Evolutionary conservation across 2,888 invertebrate genomes (phyloP).

Genomic region (Heliconius erato): DNA sequence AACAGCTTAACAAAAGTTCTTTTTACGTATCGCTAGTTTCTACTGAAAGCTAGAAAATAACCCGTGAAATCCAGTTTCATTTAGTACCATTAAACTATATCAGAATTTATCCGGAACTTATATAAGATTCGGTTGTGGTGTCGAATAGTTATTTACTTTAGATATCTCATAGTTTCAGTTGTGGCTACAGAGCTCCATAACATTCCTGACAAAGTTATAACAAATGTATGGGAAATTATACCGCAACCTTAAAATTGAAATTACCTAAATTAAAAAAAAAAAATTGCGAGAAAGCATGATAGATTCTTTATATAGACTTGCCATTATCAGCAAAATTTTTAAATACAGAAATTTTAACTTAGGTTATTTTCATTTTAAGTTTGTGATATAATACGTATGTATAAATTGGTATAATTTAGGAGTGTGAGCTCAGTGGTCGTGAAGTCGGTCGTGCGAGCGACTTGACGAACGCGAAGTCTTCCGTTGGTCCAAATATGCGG

Average conservation of each 20-base stretch:
- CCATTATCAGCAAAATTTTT: background rate
- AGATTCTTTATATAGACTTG: background rate
- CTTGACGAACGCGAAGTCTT: conserved; percentile 91
- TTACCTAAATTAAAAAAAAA: background rate
- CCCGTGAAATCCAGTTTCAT: too few relatives aligned
- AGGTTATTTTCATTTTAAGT: background rate
- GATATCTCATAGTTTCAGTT: background rate
- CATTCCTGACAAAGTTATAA: background rate
- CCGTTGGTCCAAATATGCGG: conserved; percentile 95
- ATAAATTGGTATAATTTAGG: background rate
- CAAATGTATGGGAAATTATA: background rate
- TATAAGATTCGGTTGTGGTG: background rate
- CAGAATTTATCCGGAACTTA: too few relatives aligned
- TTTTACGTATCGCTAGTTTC: too few relatives aligned
- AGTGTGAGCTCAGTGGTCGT: conserved; percentile 75
- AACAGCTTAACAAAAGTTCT: too few relatives aligned
- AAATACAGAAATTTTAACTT: background rate
- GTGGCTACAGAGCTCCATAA: background rate
- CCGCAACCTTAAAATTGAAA: background rate
- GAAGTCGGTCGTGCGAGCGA: conserved; percentile 87
- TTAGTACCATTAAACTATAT: too few relatives aligned
- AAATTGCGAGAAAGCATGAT: background rate
- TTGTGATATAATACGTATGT: background rate
- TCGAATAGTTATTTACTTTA: background rate
- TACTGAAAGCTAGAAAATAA: too few relatives aligned